Base-by-base conservation (phyloP, 35 echinoderm and acorn worm genomes). In the Stichopus chloronotus region DNA sequence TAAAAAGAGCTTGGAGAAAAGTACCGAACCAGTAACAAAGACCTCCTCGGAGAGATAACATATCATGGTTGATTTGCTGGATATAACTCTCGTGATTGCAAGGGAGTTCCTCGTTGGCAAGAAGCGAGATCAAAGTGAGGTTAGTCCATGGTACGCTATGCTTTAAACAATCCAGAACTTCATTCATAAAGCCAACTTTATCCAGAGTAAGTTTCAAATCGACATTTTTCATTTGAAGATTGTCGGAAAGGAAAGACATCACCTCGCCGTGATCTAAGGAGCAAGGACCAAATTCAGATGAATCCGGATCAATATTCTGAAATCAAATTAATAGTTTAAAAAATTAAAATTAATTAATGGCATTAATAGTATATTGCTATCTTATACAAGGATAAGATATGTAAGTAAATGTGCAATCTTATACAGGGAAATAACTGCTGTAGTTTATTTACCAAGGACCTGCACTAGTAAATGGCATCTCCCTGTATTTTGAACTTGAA, bases 21-120 rank as follows among this genome's bases (percentile, higher is more conserved):
- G 9, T 14, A 52, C 77, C n/a, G 30, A 79, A 79, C 77, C 77
- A 79, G 30, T 7, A 79, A 52, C 77, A 79, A 10, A 19, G 77
- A 9, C 77, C 77, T 79, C 77, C 77, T 14, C 22, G 77, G 19
- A 79, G 77, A 79, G 77, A 79, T 79, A 79, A 52, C 14, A 79
- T 79, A 79, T 79, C 77, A 4, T 79, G n/a, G 4, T 79, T 79
- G 11, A 65, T 11, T 65, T 65, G 61, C 19, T 65, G 61, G 11
- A 65, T 14, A 8, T 14, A 14, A 14, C 11, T 19, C 9, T 65
- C 7, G 11, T 65, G 11, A 19, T 65, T 19, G 11, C 19, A 11
- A 14, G 11, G 11, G 19, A 65, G 61, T 11, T 65, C 19, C 61
- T 65, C 61, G 9, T 65, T 65, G 61, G 61, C 9, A 19, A 11